A percentile compares a stretch with the other conserved stretches of the same genome.
These are phyloP conservation scores for Polypterus bichir DNA, from an alignment of 2,113 vertebrate species.

Conservation along the genomic window DNA sequence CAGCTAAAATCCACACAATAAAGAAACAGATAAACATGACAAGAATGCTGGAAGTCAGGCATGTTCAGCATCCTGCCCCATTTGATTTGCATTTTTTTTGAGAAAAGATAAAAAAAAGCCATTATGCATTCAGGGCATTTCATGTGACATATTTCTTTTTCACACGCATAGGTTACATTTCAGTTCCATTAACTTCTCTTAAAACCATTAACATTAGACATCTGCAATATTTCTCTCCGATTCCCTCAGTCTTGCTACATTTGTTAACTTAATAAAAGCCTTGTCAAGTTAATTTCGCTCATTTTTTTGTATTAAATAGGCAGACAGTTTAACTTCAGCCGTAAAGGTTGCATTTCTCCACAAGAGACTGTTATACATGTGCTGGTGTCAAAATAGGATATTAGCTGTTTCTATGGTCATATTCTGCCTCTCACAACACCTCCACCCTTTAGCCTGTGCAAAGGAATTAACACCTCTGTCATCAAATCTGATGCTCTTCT, in stretches of 20 bases:
- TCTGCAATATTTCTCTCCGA: neutral
- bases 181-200: neutral
- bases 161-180: neutral
- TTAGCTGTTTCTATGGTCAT: neutral
- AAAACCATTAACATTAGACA: neutral
- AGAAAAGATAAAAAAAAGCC: neutral
- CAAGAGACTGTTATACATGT: neutral
- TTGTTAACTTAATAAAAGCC: neutral
- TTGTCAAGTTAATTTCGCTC: constrained; percentile 1
- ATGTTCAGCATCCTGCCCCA: neutral
- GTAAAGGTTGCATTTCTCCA: neutral
- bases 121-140: neutral
- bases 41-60: neutral
- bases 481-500: no score
- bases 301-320: neutral
- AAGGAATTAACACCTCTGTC: no score
- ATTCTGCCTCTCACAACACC: neutral
- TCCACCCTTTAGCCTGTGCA: no score
- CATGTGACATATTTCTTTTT: neutral
- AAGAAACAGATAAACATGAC: neutral
- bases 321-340: neutral
- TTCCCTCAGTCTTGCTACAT: neutral
- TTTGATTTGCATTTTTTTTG: neutral
- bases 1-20: neutral
- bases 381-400: neutral